A percentile compares a stretch with the other conserved stretches of the same genome.
phyloP scores from a whole-genome alignment of 2,113 vertebrate genomes.

The Collichthys lucidus region DNA sequence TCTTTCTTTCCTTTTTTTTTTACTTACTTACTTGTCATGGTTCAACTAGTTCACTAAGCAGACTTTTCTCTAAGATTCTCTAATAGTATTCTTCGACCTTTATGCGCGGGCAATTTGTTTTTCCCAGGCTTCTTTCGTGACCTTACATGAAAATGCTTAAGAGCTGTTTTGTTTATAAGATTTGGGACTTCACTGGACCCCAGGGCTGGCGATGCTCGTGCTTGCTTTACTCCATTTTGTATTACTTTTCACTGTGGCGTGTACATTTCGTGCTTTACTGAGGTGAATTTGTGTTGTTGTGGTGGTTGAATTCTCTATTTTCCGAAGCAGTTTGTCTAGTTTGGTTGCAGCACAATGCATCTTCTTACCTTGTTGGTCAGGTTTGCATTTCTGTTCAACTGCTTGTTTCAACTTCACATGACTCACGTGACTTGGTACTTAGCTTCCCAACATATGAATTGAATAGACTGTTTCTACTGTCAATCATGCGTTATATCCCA shows the following conservation, averaged over 20 bases:
- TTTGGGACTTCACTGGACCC: constrained; percentile 39
- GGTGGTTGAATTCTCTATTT: background rate
- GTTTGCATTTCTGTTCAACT: background rate
- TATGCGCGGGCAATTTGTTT: constrained; percentile 39
- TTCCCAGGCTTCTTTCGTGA: constrained; percentile 50
- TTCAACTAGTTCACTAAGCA: constrained; percentile 45
- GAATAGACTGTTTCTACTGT: background rate
- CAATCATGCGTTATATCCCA: background rate
- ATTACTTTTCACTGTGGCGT: constrained; percentile 10
- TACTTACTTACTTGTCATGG: constrained; percentile 45
- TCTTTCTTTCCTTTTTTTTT: background rate
- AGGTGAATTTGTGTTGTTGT: background rate
- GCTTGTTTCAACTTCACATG: background rate
- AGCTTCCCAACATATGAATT: too few relatives aligned
- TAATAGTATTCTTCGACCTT: constrained; percentile 46
- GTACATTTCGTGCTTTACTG: constrained; percentile 13
- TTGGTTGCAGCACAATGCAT: background rate
- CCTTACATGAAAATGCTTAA: constrained; percentile 38
- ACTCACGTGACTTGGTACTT: background rate
- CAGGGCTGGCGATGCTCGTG: constrained; percentile 9
- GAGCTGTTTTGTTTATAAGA: constrained; percentile 51
- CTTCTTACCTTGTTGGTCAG: background rate
- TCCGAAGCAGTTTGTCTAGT: background rate
- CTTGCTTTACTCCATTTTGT: constrained; percentile 9
- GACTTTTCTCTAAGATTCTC: constrained; percentile 34